These are phyloP conservation scores for Frankliniella intonsa DNA, from an alignment of 2,888 invertebrate species.

Conservation along the genomic window DNA sequence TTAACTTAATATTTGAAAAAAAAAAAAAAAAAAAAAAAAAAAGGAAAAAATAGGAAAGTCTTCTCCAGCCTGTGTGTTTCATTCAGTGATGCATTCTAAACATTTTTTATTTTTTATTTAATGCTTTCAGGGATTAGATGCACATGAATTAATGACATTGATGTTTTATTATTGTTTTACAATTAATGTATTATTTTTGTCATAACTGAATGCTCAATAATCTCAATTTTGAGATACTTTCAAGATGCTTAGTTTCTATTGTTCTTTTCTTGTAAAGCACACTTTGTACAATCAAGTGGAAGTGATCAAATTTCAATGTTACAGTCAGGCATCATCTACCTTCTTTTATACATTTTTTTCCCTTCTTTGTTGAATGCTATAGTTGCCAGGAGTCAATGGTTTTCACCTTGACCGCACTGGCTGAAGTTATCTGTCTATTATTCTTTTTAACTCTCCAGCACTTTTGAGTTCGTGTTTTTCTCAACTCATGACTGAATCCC, in stretches of 20 bases:
- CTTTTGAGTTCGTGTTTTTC: neutral
- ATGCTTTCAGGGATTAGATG: neutral
- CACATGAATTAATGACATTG: neutral
- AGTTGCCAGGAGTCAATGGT: neutral
- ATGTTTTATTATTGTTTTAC: neutral
- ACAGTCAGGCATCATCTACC: neutral
- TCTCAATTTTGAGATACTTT: constrained; percentile 21
- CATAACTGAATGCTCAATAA: constrained; percentile 12
- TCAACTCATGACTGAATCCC: neutral
- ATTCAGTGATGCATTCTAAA: neutral
- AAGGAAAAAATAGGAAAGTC: neutral
- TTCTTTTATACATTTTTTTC: neutral
- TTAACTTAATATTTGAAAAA: neutral
- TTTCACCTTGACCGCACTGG: neutral
- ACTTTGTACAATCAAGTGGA: constrained; percentile 15
- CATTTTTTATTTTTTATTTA: neutral
- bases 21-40: neutral
- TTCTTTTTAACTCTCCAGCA: neutral
- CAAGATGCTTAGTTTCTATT: constrained; percentile 1
- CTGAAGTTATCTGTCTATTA: neutral
- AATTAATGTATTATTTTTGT: neutral
- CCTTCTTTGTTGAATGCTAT: too few species aligned
- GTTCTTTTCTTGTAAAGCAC: constrained; percentile 15
- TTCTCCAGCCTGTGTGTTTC: neutral
- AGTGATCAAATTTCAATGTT: neutral